phyloP scores from a whole-genome alignment of 1,140 invertebrate genomes.

The Andricus grossulariae region DNA sequence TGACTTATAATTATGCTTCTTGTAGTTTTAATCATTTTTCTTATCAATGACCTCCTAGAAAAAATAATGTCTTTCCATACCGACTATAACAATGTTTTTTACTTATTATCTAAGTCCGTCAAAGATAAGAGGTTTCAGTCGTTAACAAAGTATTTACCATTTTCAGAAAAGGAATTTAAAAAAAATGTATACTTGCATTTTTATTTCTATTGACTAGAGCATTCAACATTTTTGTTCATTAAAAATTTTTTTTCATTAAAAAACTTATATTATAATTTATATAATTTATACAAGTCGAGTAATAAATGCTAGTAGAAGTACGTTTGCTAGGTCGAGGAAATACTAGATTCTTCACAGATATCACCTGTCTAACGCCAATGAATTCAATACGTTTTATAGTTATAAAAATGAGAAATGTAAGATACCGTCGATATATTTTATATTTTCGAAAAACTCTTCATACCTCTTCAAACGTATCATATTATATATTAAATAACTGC shows the following conservation, averaged over 20 bases:
- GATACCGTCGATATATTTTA: neutral
- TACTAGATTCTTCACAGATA: constrained; percentile 55
- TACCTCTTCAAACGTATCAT: too few species aligned
- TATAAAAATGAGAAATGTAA: neutral
- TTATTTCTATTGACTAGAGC: neutral
- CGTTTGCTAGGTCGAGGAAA: constrained; percentile 40
- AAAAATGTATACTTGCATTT: neutral
- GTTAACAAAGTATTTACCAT: too few species aligned
- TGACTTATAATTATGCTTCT: too few species aligned
- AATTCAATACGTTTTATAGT: constrained; percentile 39
- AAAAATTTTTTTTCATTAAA: neutral
- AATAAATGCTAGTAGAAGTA: constrained; percentile 35
- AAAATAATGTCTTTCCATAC: too few species aligned
- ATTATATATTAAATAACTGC: too few species aligned
- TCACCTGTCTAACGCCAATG: constrained; percentile 33
- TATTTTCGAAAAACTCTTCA: too few species aligned
- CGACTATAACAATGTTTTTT: too few species aligned
- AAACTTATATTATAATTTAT: neutral
- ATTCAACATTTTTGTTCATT: neutral
- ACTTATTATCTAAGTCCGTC: too few species aligned
- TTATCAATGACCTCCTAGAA: too few species aligned
- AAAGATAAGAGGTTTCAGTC: too few species aligned
- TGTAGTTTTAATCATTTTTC: too few species aligned
- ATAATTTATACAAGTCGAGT: neutral
- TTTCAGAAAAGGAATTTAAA: too few species aligned